Evolutionary conservation across 2,888 invertebrate genomes (phyloP).

Genomic region (Sympetrum striolatum): DNA sequence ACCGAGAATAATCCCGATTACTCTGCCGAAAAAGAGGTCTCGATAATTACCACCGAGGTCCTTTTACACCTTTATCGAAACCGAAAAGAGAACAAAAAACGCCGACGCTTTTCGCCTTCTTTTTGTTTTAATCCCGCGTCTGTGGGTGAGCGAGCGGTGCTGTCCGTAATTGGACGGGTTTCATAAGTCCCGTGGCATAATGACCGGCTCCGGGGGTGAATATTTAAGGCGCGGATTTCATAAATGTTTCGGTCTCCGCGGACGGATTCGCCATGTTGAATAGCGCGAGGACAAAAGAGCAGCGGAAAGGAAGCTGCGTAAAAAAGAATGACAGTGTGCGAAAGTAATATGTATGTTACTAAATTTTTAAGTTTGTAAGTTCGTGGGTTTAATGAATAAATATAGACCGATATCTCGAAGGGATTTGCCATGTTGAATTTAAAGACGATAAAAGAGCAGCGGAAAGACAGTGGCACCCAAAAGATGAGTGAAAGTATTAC

Average conservation of each 20-base stretch:
- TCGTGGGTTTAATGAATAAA: too few species aligned
- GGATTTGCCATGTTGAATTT: too few species aligned
- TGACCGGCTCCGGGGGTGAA: slow-evolving; percentile 45
- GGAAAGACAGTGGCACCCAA: too few species aligned
- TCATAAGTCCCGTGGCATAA: slow-evolving; percentile 44
- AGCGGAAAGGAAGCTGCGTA: slow-evolving; percentile 46
- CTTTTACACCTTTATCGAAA: neutral
- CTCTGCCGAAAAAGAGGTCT: neutral
- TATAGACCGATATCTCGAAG: too few species aligned
- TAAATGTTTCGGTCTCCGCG: slow-evolving; percentile 56
- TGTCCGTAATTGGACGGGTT: neutral
- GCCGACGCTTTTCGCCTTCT: neutral
- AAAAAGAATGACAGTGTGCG: slow-evolving; percentile 35
- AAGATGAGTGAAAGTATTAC: too few species aligned
- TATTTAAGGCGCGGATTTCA: slow-evolving; percentile 44
- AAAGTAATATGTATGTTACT: too few species aligned
- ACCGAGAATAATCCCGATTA: neutral
- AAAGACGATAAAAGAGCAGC: too few species aligned
- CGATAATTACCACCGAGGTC: neutral
- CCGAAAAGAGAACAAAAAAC: neutral
- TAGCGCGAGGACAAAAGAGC: slow-evolving; percentile 33
- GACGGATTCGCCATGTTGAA: slow-evolving; percentile 55
- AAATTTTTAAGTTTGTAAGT: too few species aligned
- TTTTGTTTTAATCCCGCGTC: neutral
- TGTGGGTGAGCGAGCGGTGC: neutral